Percentiles rank a stretch among this genome's conserved stretches.
Evolutionary conservation across 2,797 vertebrate genomes (phyloP).

Genomic region (Rachycentron canadum): DNA sequence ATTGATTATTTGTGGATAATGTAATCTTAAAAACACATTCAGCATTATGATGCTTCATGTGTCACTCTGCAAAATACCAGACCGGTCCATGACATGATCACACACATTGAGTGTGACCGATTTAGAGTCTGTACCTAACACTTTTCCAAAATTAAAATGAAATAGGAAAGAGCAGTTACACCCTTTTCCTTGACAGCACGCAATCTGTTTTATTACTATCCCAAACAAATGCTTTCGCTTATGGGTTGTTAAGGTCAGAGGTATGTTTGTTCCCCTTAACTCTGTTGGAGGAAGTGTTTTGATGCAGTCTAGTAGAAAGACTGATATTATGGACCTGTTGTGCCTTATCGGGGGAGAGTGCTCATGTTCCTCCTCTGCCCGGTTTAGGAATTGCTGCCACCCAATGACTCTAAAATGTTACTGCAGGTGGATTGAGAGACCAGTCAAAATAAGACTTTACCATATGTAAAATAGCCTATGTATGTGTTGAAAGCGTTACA

Average conservation of each 20-base stretch:
- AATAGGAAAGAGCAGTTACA: too few relatives aligned
- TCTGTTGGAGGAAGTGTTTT: not conserved
- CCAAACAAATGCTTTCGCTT: not conserved
- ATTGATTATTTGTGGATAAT: not conserved
- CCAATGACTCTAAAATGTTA: slow-evolving; percentile 24
- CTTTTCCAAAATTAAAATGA: too few relatives aligned
- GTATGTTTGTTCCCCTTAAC: not conserved
- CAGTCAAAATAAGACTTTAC: not conserved
- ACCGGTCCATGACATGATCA: not conserved
- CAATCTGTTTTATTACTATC: too few relatives aligned
- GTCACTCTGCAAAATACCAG: not conserved
- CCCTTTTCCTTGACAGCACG: too few relatives aligned
- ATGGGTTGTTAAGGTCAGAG: not conserved
- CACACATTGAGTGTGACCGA: too few relatives aligned
- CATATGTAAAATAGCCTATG: not conserved
- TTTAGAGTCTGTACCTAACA: not conserved
- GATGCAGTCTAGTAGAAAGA: not conserved
- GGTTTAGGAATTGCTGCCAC: slow-evolving; percentile 47
- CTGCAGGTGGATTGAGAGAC: slow-evolving; percentile 13
- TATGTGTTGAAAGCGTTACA: not conserved
- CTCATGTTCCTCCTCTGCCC: not conserved
- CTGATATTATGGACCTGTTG: not conserved
- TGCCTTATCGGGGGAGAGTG: too few relatives aligned
- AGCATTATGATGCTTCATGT: too few relatives aligned
- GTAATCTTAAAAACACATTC: too few relatives aligned